Evolutionary conservation across 2,888 invertebrate species (phyloP).

Genomic region (Nasonia oneida): DNA sequence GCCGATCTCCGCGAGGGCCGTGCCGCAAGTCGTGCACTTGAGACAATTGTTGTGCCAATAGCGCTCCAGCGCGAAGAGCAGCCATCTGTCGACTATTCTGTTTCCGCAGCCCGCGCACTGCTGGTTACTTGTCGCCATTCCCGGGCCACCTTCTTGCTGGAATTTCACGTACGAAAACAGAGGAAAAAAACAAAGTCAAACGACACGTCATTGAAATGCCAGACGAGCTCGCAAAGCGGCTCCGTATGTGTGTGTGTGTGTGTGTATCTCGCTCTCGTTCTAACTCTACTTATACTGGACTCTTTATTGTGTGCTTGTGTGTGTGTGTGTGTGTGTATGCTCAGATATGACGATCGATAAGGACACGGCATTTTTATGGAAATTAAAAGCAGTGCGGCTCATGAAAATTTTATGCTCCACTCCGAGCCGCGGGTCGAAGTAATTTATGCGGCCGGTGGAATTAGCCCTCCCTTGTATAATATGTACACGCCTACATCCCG

Average conservation of each 20-base stretch:
- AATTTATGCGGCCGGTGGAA: conserved; percentile 38
- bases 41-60: conserved; percentile 98
- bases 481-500: background rate
- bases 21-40: conserved; percentile 95
- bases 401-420: conserved; percentile 44
- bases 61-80: conserved; percentile 94
- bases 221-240: conserved; percentile 9
- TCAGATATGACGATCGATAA: conserved; percentile 27
- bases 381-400: conserved; percentile 48
- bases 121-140: conserved; percentile 81
- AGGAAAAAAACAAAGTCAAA: conserved; percentile 20
- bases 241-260: background rate
- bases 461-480: background rate
- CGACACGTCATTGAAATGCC: conserved; percentile 28
- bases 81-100: conserved; percentile 94
- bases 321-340: background rate
- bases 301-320: background rate
- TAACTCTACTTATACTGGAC: background rate
- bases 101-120: conserved; percentile 95
- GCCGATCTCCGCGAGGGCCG: conserved; percentile 94
- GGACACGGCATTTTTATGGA: conserved; percentile 46
- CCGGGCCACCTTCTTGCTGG: conserved; percentile 77
- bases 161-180: conserved; percentile 63
- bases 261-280: background rate
- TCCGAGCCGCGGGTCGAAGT: background rate